phyloP scores from a whole-genome alignment of 37 sponge, comb jelly and placozoan species.

The Ianthella basta region DNA sequence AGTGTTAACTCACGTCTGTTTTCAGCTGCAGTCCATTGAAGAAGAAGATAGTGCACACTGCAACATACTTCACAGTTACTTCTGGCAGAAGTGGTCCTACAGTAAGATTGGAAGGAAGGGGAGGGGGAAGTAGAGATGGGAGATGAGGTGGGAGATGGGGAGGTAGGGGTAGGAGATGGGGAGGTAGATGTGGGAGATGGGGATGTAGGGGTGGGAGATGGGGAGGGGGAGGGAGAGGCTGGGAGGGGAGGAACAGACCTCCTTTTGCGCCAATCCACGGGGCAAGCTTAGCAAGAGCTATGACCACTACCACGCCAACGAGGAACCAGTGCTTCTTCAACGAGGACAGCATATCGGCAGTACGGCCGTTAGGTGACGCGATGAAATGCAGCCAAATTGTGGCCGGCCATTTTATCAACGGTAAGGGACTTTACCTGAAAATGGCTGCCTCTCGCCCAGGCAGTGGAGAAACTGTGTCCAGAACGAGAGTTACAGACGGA shows the following conservation, averaged over 20 bases:
- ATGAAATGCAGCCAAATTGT: too few species aligned
- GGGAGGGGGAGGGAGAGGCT: background rate
- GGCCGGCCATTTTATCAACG: too few species aligned
- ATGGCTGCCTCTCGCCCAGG: background rate
- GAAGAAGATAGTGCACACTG: slow-evolving; percentile 94
- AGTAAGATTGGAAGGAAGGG: background rate
- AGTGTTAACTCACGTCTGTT: slow-evolving; percentile 71
- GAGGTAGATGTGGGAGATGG: background rate
- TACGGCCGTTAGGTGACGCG: background rate
- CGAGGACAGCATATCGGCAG: slow-evolving; percentile 12
- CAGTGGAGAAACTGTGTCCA: slow-evolving; percentile 25
- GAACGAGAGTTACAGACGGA: slow-evolving; percentile 53
- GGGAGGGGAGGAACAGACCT: slow-evolving; percentile 49
- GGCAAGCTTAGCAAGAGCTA: slow-evolving; percentile 73
- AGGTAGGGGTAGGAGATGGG: background rate
- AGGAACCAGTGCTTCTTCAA: slow-evolving; percentile 90
- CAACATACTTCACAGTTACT: slow-evolving; percentile 89
- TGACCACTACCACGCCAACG: slow-evolving; percentile 80
- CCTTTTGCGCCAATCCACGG: slow-evolving; percentile 90
- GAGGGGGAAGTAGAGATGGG: background rate
- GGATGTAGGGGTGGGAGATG: background rate
- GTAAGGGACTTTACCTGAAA: too few species aligned
- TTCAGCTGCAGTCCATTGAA: slow-evolving; percentile 95
- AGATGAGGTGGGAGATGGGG: background rate
- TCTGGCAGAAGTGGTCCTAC: slow-evolving; percentile 89